Evolutionary conservation across 2,888 invertebrate genomes (phyloP).

Genomic region (Fissipunctia ypsillon): DNA sequence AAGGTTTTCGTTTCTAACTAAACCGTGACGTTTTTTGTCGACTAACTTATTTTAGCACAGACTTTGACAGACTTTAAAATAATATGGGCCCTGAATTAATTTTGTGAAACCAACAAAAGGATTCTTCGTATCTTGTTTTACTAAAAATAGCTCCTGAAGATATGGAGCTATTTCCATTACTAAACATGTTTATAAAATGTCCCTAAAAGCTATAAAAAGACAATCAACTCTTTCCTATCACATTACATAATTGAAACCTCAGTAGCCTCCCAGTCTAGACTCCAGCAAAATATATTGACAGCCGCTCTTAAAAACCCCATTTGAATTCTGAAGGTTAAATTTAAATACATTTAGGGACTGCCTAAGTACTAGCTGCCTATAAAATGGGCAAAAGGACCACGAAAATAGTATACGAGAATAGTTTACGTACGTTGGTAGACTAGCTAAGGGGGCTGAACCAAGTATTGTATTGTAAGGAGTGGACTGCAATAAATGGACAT

Average conservation of each 20-base stretch:
- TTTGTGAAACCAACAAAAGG: background rate
- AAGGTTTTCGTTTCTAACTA: no score
- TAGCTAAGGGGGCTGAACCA: background rate
- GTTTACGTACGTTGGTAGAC: background rate
- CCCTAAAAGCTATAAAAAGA: background rate
- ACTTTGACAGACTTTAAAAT: no score
- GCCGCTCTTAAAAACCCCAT: conserved; percentile 45
- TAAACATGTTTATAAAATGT: background rate
- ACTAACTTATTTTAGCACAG: no score
- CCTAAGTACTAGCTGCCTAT: background rate
- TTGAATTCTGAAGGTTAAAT: conserved; percentile 59
- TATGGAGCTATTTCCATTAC: background rate
- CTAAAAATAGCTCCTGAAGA: background rate
- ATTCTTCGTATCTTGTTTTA: background rate
- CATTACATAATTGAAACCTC: conserved; percentile 12
- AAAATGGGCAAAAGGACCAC: conserved; percentile 33
- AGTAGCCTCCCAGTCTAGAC: conserved; percentile 46
- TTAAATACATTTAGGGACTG: conserved; percentile 51
- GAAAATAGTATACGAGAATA: background rate
- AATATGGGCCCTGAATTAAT: background rate
- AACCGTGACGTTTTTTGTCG: no score
- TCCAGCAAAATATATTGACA: conserved; percentile 45
- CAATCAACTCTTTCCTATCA: background rate
- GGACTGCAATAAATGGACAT: background rate
- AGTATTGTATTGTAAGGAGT: background rate